Base-by-base conservation (phyloP, 2,113 vertebrate species). In the Meleagris gallopavo region DNA sequence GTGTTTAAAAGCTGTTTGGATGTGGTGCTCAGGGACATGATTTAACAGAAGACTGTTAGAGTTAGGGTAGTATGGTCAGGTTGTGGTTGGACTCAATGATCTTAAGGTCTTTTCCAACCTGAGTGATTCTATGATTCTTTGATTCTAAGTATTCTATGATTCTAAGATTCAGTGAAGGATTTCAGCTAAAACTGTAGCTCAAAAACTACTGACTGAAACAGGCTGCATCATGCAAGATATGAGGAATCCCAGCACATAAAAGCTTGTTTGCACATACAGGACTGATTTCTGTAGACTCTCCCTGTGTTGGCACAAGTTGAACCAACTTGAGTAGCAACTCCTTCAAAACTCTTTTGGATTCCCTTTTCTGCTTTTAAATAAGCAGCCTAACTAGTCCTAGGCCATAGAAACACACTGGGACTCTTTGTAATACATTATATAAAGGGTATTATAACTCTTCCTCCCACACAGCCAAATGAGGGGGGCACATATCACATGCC, bases 241-340 rank as follows among this genome's bases (percentile, higher is more conserved):
- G 13, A 74, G 38, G 65, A 82, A 50, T 66, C 6, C 20, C 12
- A 36, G 5, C 15, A 69, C 2, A 4, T 7, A 9, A 80, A 14
- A 24, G 38, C 36, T n/a, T 64, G 11, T 70, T 40, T n/a, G 27
- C 86, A 34, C n/a, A n/a, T 2, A 40, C 2, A n/a, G n/a, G 20
- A 43, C 20, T 60, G 9, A 88, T 69, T 89, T 88, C 79, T 43
- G 34, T 0, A 52, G 48, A 65, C n/a, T n/a, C 17, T 66, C 20
- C 36, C 62, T 73, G 29, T 19, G 8, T 18, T 0, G 5, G 22
- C 2, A 0, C 30, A 21, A 19, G n/a, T 11, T 0, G 0, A 58
- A 80, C 43, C 22, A 70, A 43, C 30, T 7, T 4, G 9, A 80
- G 76, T 11, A 61, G 60, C 6, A 2, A 46, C 27, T 70, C 30